A percentile compares a stretch with the other conserved stretches of the same genome.
These are phyloP conservation scores for Drosophila dunni DNA, from an alignment of 1,140 invertebrate genomes.

Conservation along the genomic window DNA sequence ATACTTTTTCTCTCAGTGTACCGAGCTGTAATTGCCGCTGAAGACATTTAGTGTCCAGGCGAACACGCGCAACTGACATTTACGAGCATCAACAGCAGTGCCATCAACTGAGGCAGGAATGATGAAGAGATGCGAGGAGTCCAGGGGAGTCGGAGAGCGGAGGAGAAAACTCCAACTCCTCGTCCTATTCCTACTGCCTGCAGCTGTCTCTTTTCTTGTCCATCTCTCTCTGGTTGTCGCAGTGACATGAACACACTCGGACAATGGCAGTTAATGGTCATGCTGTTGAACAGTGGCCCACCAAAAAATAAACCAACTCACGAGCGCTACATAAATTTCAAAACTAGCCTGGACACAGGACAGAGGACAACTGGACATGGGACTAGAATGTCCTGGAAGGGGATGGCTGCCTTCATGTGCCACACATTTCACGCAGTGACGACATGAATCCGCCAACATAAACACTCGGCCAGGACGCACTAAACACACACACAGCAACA, in stretches of 20 bases:
- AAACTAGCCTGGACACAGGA: slow-evolving; percentile 63
- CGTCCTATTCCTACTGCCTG: not conserved
- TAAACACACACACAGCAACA: slow-evolving; percentile 28
- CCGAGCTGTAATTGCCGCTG: slow-evolving; percentile 72
- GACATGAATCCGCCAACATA: slow-evolving; percentile 82
- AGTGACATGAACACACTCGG: slow-evolving; percentile 70
- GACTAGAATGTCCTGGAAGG: not conserved
- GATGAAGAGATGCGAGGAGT: no score
- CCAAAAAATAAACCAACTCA: slow-evolving; percentile 77
- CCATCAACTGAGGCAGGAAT: slow-evolving; percentile 27
- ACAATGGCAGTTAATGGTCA: slow-evolving; percentile 80
- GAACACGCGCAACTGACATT: slow-evolving; percentile 76
- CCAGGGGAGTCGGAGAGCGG: not conserved
- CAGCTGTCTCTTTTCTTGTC: slow-evolving; percentile 11
- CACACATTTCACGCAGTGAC: slow-evolving; percentile 81
- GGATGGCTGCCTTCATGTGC: slow-evolving; percentile 53
- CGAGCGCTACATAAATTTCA: slow-evolving; percentile 75
- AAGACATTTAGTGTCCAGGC: slow-evolving; percentile 76
- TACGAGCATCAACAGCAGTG: slow-evolving; percentile 66
- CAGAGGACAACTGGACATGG: not conserved
- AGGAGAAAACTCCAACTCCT: slow-evolving; percentile 2
- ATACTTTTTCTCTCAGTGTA: slow-evolving; percentile 1
- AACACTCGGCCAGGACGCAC: slow-evolving; percentile 70
- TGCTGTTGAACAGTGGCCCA: slow-evolving; percentile 56
- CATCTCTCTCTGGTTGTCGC: slow-evolving; percentile 26